Evolutionary conservation across 37 sponge, comb jelly and placozoan species (phyloP).

Genomic region (Dysidea cf. avara): DNA sequence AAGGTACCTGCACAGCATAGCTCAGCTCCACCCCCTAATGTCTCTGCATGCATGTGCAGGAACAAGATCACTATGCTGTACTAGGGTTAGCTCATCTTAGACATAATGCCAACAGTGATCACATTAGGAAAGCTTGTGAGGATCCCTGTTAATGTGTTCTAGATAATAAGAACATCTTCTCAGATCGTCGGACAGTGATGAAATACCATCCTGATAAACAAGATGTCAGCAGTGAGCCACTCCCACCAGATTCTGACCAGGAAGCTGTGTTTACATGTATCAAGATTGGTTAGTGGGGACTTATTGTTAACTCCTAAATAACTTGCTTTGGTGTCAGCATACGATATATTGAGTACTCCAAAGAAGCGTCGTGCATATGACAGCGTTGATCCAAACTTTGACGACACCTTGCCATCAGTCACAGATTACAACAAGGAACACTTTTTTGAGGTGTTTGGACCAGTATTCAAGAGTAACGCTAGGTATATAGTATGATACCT

Average conservation of each 20-base stretch:
- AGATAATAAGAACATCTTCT: background rate
- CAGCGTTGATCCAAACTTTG: constrained; percentile 90
- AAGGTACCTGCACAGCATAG: constrained; percentile 31
- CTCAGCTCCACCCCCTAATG: background rate
- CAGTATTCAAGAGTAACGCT: constrained; percentile 76
- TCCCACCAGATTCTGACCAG: constrained; percentile 30
- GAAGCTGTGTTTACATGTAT: constrained; percentile 89
- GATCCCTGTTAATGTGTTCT: constrained; percentile 1
- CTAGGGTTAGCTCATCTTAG: constrained; percentile 80
- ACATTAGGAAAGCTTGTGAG: constrained; percentile 94
- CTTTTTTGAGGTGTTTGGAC: constrained; percentile 79
- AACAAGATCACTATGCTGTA: constrained; percentile 94
- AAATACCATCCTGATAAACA: constrained; percentile 96
- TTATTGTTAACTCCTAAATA: background rate
- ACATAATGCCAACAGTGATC: constrained; percentile 68
- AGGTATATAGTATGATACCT: constrained; percentile 44
- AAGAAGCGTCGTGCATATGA: constrained; percentile 80
- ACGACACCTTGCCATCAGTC: constrained; percentile 69
- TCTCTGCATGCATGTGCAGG: constrained; percentile 34
- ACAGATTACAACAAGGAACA: constrained; percentile 60
- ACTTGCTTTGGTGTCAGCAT: constrained; percentile 30
- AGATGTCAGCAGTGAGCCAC: constrained; percentile 16
- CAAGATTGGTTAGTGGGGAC: constrained; percentile 55
- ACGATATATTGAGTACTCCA: constrained; percentile 68
- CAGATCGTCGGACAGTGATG: constrained; percentile 77